Evolutionary conservation across 2,888 invertebrate species (phyloP).

Genomic region (Cepaea hortensis): DNA sequence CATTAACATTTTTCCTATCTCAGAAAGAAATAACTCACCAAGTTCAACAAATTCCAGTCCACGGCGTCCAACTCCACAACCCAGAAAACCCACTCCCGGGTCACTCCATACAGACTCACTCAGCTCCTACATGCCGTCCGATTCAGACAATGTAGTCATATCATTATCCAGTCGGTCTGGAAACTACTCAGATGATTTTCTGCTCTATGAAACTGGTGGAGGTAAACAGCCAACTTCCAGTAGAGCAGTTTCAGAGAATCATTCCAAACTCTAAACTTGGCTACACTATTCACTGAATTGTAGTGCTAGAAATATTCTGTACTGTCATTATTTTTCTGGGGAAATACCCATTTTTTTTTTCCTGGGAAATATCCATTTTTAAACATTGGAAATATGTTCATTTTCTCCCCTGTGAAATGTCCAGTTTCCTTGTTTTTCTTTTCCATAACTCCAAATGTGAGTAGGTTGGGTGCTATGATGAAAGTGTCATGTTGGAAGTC

Average conservation of each 20-base stretch:
- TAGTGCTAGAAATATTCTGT: too few species aligned
- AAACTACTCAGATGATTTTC: conserved; percentile 69
- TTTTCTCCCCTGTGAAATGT: too few species aligned
- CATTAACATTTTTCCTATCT: not conserved
- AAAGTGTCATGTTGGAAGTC: too few species aligned
- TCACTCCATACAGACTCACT: conserved; percentile 72
- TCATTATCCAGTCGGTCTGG: conserved; percentile 60
- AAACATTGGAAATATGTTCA: too few species aligned
- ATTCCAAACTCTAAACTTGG: conserved; percentile 68
- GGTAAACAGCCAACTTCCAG: conserved; percentile 56
- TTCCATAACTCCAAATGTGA: too few species aligned
- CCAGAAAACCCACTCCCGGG: conserved; percentile 52
- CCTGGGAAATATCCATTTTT: too few species aligned
- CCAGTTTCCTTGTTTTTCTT: too few species aligned
- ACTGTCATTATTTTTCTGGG: too few species aligned
- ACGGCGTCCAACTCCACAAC: conserved; percentile 60
- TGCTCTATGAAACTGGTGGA: conserved; percentile 57
- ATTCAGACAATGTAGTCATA: conserved; percentile 63
- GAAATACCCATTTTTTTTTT: too few species aligned
- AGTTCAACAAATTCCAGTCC: conserved; percentile 61
- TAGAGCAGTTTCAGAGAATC: conserved; percentile 51
- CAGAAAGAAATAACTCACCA: conserved; percentile 48
- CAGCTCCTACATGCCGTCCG: conserved; percentile 72
- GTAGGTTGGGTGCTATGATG: too few species aligned
- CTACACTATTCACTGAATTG: conserved; percentile 61